A percentile compares a stretch with the other conserved stretches of the same genome.
Evolutionary conservation across 2,888 invertebrate genomes (phyloP).

Genomic region (Bugulina stolonifera): DNA sequence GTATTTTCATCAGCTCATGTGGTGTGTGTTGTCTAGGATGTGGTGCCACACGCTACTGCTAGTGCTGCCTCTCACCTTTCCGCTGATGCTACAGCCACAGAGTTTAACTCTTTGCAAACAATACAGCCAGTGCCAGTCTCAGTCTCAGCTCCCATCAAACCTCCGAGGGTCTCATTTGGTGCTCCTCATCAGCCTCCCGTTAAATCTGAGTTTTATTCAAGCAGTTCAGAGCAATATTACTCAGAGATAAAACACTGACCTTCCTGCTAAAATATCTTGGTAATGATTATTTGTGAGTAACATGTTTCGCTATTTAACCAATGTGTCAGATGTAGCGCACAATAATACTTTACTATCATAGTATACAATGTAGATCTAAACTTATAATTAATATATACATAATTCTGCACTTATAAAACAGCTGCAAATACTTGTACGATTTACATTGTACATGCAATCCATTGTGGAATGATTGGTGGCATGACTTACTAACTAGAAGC

Average conservation of each 20-base stretch:
- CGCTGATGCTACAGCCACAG: neutral
- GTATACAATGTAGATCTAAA: too few species aligned
- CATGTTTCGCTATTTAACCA: too few species aligned
- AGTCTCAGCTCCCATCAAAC: slow-evolving; percentile 4
- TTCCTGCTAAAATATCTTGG: too few species aligned
- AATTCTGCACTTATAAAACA: too few species aligned
- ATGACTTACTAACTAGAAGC: too few species aligned
- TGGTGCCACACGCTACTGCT: slow-evolving; percentile 9
- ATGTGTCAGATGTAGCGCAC: too few species aligned
- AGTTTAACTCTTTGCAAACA: slow-evolving; percentile 4
- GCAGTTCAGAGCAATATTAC: slow-evolving; percentile 18
- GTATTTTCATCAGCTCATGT: neutral
- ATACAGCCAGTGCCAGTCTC: neutral
- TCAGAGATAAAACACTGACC: neutral
- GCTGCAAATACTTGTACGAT: too few species aligned
- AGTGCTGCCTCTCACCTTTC: slow-evolving; percentile 22
- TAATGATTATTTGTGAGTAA: too few species aligned
- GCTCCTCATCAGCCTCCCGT: neutral
- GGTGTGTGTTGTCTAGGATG: slow-evolving; percentile 21
- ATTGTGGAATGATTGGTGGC: too few species aligned
- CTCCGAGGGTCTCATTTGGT: slow-evolving; percentile 9
- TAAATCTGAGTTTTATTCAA: slow-evolving; percentile 22
- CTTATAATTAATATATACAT: too few species aligned
- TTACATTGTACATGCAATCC: too few species aligned
- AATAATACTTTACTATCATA: too few species aligned